These are phyloP conservation scores for Rhyacophila evoluta DNA, from an alignment of 2,888 invertebrate genomes.

Conservation along the genomic window DNA sequence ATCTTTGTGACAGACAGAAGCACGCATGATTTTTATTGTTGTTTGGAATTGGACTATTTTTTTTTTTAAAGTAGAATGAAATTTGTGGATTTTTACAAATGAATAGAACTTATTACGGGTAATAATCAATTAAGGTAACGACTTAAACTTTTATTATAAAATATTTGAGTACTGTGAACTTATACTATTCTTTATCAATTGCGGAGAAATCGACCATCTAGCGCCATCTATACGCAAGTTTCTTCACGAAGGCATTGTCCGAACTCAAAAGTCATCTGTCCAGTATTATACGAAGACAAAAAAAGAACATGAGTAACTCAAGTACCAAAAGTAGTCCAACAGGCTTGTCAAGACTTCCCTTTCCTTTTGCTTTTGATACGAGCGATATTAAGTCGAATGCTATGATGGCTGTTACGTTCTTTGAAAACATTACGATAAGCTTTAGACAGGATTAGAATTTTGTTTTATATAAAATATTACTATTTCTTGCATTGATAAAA, in stretches of 20 bases:
- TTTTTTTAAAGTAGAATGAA: too few species aligned
- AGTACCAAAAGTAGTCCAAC: conserved; percentile 17
- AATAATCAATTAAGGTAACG: too few species aligned
- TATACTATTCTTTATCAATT: background rate
- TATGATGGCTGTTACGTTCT: background rate
- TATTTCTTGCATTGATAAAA: too few species aligned
- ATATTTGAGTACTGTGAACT: too few species aligned
- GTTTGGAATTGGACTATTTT: too few species aligned
- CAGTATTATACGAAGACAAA: conserved; percentile 1
- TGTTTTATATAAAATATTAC: background rate
- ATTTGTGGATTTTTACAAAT: too few species aligned
- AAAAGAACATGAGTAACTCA: background rate
- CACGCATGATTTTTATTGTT: too few species aligned
- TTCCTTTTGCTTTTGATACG: conserved; percentile 15
- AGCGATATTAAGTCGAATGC: conserved; percentile 7
- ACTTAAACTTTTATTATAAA: too few species aligned
- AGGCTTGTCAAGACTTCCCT: conserved; percentile 14
- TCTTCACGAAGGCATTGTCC: background rate
- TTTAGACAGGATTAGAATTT: background rate
- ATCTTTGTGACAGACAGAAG: too few species aligned
- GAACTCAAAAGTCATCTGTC: background rate
- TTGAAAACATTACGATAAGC: background rate
- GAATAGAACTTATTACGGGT: too few species aligned
- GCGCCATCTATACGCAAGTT: background rate
- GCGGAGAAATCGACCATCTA: background rate